Conservation (phyloP, 2,888 invertebrate genomes). For the Biston stratarius region DNA sequence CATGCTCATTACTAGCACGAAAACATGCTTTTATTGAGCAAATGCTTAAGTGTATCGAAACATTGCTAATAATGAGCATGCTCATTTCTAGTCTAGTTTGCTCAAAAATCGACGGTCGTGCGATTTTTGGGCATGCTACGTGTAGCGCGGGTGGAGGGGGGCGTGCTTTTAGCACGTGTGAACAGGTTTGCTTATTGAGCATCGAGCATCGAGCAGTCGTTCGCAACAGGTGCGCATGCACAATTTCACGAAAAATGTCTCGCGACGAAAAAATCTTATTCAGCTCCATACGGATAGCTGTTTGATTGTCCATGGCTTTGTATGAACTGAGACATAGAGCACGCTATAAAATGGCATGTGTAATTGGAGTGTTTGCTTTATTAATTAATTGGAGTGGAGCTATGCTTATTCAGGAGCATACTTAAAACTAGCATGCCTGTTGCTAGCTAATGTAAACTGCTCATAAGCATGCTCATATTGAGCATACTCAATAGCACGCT, state of each 20-base stretch:
- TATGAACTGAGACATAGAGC: slow-evolving; percentile 1
- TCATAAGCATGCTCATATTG: too few species aligned
- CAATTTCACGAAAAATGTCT: background rate
- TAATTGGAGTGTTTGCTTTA: slow-evolving; percentile 3
- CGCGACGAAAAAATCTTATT: background rate
- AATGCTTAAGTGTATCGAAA: background rate
- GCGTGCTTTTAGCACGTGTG: slow-evolving; percentile 28
- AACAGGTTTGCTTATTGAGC: slow-evolving; percentile 9
- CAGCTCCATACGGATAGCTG: background rate
- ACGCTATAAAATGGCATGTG: slow-evolving; percentile 2
- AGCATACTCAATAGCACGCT: slow-evolving; percentile 1
- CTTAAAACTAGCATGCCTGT: slow-evolving; percentile 2
- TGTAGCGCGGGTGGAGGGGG: slow-evolving; percentile 40
- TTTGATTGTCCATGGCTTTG: background rate
- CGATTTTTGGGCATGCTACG: slow-evolving; percentile 44
- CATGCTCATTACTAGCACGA: slow-evolving; percentile 1
- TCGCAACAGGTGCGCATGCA: background rate
- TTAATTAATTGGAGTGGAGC: too few species aligned
- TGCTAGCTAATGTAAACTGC: slow-evolving; percentile 3
- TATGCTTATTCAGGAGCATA: slow-evolving; percentile 5
- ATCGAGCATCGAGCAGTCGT: background rate
- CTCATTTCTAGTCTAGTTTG: slow-evolving; percentile 35
- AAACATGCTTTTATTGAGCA: slow-evolving; percentile 1
- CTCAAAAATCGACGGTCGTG: slow-evolving; percentile 39
- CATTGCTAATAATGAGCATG: slow-evolving; percentile 4